A percentile compares a stretch with the other conserved stretches of the same genome.
These are phyloP conservation scores for Mystacornis crossleyi DNA, from an alignment of 2,113 vertebrate species.

Conservation along the genomic window DNA sequence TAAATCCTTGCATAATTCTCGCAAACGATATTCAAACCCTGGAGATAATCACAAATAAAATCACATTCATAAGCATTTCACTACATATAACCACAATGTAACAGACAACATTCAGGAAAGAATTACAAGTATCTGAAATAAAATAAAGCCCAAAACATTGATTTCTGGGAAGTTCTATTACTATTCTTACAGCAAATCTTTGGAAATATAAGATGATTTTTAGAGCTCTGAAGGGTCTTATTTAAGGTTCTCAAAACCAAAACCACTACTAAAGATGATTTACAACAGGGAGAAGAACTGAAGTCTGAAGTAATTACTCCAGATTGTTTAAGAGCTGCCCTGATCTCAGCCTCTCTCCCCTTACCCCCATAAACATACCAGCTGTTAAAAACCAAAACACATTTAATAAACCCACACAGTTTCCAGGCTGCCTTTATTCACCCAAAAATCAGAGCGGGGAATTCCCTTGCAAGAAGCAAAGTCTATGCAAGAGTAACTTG, in stretches of 20 bases:
- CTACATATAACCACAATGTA: not conserved
- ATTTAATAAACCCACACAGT: not conserved
- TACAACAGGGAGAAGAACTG: not conserved
- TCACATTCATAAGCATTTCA: not conserved
- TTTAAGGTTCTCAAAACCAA: not conserved
- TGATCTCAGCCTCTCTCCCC: not conserved
- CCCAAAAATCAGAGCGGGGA: not conserved
- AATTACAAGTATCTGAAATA: not conserved
- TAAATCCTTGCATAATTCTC: constrained; percentile 95
- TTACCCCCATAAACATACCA: not conserved
- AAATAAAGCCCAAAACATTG: not conserved
- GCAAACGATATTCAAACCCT: constrained; percentile 93
- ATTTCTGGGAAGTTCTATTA: not conserved
- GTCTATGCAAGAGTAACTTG: not conserved
- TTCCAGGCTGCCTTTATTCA: not conserved
- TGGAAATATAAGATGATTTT: not conserved
- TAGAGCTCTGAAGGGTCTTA: not conserved
- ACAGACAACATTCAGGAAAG: not conserved
- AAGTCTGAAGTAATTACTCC: not conserved
- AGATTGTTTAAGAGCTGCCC: not conserved
- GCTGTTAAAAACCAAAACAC: not conserved
- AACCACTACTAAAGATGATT: not conserved
- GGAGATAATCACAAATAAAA: not conserved
- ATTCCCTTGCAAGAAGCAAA: not conserved
- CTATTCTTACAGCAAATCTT: not conserved